phyloP scores from a whole-genome alignment of 2,113 vertebrate genomes.

The Carlito syrichta region DNA sequence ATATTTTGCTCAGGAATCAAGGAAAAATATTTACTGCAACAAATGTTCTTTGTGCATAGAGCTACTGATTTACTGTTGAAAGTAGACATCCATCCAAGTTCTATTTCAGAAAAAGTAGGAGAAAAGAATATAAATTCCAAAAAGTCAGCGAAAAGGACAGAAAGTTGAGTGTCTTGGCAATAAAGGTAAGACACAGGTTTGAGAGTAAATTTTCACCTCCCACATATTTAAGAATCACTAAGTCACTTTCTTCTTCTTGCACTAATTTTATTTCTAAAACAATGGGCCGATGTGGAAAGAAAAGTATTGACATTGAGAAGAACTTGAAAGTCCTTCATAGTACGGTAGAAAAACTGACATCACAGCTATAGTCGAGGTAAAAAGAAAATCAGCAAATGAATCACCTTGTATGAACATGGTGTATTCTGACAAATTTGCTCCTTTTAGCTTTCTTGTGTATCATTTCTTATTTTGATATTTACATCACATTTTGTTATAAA shows the following conservation, averaged over 20 bases:
- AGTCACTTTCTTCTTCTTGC: constrained; percentile 46
- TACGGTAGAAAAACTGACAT: not conserved
- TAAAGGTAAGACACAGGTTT: not conserved
- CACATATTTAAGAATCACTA: constrained; percentile 49
- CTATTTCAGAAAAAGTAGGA: constrained; percentile 54
- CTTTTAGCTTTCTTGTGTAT: not conserved
- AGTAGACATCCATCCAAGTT: constrained; percentile 45
- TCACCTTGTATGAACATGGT: not conserved
- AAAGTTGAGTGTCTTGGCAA: constrained; percentile 56
- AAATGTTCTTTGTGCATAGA: constrained; percentile 45
- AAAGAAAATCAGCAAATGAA: constrained; percentile 54
- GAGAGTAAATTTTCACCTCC: constrained; percentile 66
- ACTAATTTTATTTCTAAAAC: constrained; percentile 63
- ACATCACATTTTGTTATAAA: not conserved
- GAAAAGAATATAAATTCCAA: constrained; percentile 60
- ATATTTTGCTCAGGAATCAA: constrained; percentile 7
- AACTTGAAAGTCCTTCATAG: not conserved
- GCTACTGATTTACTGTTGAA: constrained; percentile 56
- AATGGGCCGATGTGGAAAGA: constrained; percentile 5
- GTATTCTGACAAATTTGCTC: not conserved
- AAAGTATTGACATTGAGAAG: constrained; percentile 29
- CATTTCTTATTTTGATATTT: not conserved
- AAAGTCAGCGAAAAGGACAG: constrained; percentile 53
- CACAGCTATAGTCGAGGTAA: not conserved
- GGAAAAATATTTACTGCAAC: constrained; percentile 62